phyloP scores from a whole-genome alignment of 2,888 invertebrate species.

The Lordiphosa andalusiaca region DNA sequence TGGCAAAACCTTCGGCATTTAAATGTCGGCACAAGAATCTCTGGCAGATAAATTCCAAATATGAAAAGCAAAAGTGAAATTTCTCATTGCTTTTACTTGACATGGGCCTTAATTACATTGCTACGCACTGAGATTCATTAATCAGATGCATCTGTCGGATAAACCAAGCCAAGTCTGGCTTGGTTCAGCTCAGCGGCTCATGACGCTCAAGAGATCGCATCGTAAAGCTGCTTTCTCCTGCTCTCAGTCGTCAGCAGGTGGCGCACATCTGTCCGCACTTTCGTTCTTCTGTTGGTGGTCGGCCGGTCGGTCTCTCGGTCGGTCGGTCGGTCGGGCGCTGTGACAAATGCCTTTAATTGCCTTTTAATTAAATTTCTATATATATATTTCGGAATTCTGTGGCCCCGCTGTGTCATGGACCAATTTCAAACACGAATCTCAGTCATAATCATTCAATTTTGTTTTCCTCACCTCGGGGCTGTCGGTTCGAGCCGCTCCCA shows the following conservation, averaged over 20 bases:
- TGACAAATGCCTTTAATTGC: conserved; percentile 59
- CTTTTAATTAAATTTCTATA: conserved; percentile 43
- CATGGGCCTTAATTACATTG: conserved; percentile 66
- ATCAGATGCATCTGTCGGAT: conserved; percentile 76
- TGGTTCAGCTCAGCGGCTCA: conserved; percentile 47
- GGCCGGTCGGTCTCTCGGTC: conserved; percentile 7
- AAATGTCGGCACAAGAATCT: neutral
- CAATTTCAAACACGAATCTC: conserved; percentile 7
- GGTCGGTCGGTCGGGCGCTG: conserved; percentile 22
- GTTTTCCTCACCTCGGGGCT: no score
- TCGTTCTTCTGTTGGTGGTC: conserved; percentile 22
- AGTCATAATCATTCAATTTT: no score
- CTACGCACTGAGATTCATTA: conserved; percentile 71
- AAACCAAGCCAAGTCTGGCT: conserved; percentile 33
- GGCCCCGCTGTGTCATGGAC: neutral
- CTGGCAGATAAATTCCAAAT: neutral
- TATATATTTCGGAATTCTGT: conserved; percentile 6
- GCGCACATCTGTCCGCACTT: conserved; percentile 11
- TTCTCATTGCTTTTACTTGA: conserved; percentile 38
- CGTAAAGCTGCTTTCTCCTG: conserved; percentile 23
- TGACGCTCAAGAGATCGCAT: conserved; percentile 49
- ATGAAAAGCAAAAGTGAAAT: conserved; percentile 44
- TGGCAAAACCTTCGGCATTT: no score
- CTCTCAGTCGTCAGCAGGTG: conserved; percentile 12
- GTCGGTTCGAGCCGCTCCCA: no score